phyloP scores from a whole-genome alignment of 2,797 vertebrate species.

The Aldrovandia affinis region DNA sequence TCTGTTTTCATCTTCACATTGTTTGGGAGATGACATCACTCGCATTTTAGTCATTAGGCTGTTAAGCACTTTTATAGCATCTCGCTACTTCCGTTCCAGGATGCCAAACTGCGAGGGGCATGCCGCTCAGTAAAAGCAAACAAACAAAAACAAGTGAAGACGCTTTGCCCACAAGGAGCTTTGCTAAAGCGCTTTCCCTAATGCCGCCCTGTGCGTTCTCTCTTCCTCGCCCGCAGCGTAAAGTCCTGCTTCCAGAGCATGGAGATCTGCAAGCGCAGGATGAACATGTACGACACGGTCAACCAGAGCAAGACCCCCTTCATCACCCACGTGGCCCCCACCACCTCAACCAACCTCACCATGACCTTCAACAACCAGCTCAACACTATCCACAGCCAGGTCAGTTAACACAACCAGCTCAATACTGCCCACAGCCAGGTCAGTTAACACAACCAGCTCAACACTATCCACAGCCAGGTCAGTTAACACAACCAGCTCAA shows the following conservation, averaged over 20 bases:
- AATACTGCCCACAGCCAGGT: not conserved
- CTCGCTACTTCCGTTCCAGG: too few relatives aligned
- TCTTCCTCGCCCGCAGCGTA: constrained; percentile 72
- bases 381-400: constrained; percentile 93
- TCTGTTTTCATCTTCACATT: not conserved
- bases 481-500: not conserved
- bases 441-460: not conserved
- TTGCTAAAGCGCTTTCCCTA: not conserved
- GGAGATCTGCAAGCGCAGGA: constrained; percentile 97
- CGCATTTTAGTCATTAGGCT: too few relatives aligned
- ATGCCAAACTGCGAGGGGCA: too few relatives aligned
- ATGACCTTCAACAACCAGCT: constrained; percentile 99
- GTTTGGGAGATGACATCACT: not conserved
- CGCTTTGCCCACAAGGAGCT: too few relatives aligned
- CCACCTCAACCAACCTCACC: constrained; percentile 97
- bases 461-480: not conserved
- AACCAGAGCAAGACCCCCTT: constrained; percentile 99
- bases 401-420: not conserved
- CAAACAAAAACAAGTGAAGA: too few relatives aligned
- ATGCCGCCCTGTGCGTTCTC: not conserved
- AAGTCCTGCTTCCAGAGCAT: constrained; percentile 99
- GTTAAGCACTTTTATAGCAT: too few relatives aligned
- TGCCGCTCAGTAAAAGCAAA: too few relatives aligned
- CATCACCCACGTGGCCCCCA: constrained; percentile 97
- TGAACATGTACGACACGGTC: constrained; percentile 97